Evolutionary conservation across 2,888 invertebrate species (phyloP).

Genomic region (Amorpha juglandis): DNA sequence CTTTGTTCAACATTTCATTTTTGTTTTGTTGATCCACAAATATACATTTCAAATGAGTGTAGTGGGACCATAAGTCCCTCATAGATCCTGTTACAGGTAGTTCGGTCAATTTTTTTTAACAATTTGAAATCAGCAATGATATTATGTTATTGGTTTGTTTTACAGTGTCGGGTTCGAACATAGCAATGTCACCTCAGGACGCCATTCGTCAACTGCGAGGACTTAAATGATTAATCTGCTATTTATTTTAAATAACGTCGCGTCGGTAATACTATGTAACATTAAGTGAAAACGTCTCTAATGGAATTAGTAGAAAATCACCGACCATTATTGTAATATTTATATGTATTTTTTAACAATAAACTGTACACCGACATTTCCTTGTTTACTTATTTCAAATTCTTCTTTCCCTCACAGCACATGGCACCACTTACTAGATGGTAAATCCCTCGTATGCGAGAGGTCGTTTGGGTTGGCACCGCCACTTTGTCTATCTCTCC

Average conservation of each 20-base stretch:
- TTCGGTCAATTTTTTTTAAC: too few species aligned
- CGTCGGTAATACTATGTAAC: background rate
- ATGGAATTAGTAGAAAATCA: background rate
- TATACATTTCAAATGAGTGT: too few species aligned
- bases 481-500: too few species aligned
- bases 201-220: slow-evolving; percentile 65
- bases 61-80: too few species aligned
- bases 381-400: background rate
- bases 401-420: background rate
- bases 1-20: too few species aligned
- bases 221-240: background rate
- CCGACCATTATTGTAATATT: background rate
- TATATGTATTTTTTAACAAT: background rate
- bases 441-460: too few species aligned
- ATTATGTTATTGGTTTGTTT: slow-evolving; percentile 31
- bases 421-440: too few species aligned
- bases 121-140: too few species aligned
- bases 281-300: background rate
- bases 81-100: too few species aligned
- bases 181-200: slow-evolving; percentile 73
- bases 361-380: slow-evolving; percentile 8
- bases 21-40: too few species aligned
- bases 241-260: background rate
- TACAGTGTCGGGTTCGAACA: slow-evolving; percentile 67
- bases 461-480: too few species aligned